Evolutionary conservation across 2,113 vertebrate species (phyloP), one percentile per base, ranked within the genome.

Genomic region (Gymnarchus niloticus): DNA sequence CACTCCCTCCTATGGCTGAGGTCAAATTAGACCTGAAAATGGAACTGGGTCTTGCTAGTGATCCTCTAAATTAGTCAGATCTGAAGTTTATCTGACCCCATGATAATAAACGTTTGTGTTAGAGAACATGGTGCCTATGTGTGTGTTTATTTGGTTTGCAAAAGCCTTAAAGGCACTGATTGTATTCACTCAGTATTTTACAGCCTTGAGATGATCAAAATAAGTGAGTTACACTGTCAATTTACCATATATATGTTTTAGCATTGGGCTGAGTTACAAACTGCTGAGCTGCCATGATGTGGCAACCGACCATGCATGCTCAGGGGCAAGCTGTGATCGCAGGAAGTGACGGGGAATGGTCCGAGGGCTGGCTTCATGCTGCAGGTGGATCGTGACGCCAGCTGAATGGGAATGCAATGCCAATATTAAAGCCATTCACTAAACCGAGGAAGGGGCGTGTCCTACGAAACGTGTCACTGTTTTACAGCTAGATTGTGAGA

Each of bases 41-140:
- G 82, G 90, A 91, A 92, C 87, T 83, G 84, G 54, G 90, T 88
- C 84, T 87, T 83, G 51, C 76, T 78, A 90, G 90, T 84, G 88
- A 89, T 89, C 2, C 76, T 80, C 84, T 89, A 89, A 90, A 91
- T 91, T 83, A 87, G 84, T 78, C 78, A 57, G 82, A 87, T 89
- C 86, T 86, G 77, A 89, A 73, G 84, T 87, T 87, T 89, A 90
- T 81, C 61, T 89, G 85, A 85, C 86, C 87, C 56, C 52, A 25
- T 83, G 51, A 89, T 19, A 81, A 88, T 85, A 87, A 86, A 46
- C 14, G 41, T 25, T 81, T 81, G 77, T 49, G 77, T 46, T 23
- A 51, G 77, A 81, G 48, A 10, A 51, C 77, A 80, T 56, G 44
- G 37, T 3, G 57, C 77, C 69, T 78, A 33, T 21, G 52, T 83